Evolutionary conservation across 2,888 invertebrate genomes (phyloP).

Genomic region (Lithodes maja): DNA sequence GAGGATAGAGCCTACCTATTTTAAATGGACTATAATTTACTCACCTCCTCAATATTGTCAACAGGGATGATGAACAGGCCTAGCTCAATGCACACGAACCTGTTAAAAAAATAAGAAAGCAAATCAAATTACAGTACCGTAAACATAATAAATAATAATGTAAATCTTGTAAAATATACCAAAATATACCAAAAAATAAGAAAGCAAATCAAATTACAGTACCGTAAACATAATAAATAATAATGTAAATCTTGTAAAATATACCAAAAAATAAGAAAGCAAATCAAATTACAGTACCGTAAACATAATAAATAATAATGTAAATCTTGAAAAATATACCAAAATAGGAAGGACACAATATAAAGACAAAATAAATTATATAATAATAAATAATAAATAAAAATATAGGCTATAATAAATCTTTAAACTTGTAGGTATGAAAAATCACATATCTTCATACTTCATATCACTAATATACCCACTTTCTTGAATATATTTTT

Average conservation of each 20-base stretch:
- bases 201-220: background rate
- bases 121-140: background rate
- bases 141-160: background rate
- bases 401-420: background rate
- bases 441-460: no score
- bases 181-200: no score
- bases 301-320: background rate
- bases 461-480: no score
- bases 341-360: background rate
- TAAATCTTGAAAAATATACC: background rate
- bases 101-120: background rate
- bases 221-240: background rate
- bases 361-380: background rate
- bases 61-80: slow-evolving; percentile 24
- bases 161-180: background rate
- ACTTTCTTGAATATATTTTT: no score
- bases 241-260: background rate
- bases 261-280: background rate
- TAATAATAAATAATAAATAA: background rate
- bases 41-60: slow-evolving; percentile 6
- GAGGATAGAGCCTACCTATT: no score
- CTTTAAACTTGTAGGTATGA: background rate
- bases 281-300: background rate
- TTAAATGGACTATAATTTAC: background rate
- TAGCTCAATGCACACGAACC: slow-evolving; percentile 26